These are phyloP conservation scores for Anguilla megastoma DNA, from an alignment of 2,797 vertebrate genomes.

Conservation along the genomic window DNA sequence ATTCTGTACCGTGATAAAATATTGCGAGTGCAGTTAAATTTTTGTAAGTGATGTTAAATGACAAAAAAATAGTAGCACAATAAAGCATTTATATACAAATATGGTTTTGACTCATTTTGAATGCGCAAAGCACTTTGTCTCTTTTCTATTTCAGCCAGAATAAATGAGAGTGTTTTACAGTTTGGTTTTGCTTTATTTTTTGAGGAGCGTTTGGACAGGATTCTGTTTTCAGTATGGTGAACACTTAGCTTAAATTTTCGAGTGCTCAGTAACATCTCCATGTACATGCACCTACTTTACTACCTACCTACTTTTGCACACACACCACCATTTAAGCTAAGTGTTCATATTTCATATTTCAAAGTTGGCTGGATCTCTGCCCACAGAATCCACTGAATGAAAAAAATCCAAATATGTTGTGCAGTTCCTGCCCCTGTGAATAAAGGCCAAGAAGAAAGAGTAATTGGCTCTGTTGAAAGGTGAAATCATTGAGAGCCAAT, in stretches of 20 bases:
- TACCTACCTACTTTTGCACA: neutral
- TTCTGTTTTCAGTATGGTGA: no score
- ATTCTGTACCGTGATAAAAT: neutral
- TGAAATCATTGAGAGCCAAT: neutral
- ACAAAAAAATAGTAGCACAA: neutral
- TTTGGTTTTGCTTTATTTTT: neutral
- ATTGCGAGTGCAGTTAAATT: neutral
- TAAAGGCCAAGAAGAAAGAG: neutral
- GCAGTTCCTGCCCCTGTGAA: neutral
- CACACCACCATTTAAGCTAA: neutral
- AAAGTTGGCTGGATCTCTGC: neutral
- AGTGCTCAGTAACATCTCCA: neutral
- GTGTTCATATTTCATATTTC: neutral
- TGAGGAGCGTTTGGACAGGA: neutral
- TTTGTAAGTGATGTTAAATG: neutral
- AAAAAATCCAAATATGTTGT: neutral
- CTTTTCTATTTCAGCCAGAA: neutral
- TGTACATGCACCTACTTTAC: neutral
- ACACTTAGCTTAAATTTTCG: neutral
- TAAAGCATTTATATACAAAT: neutral
- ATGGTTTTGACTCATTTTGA: neutral
- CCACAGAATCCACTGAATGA: neutral
- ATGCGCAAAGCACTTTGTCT: neutral
- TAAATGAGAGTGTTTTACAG: neutral
- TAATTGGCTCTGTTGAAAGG: conserved; percentile 15